phyloP scores from a whole-genome alignment of 2,888 invertebrate species.

The Tetranychus piercei region DNA sequence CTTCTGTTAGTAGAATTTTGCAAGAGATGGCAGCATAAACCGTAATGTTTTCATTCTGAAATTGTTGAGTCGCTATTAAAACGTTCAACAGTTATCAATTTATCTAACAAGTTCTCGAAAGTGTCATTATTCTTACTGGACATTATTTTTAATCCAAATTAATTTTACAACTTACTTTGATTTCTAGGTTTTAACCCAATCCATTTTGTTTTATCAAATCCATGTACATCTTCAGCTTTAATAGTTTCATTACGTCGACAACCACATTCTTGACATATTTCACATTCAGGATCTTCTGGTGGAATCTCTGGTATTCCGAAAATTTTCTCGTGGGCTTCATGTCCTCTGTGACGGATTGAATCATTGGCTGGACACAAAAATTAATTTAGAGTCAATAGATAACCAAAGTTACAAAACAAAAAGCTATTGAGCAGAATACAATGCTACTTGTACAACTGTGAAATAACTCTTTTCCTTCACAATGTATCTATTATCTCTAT shows the following conservation, averaged over 20 bases:
- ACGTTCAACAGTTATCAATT: too few species aligned
- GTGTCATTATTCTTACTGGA: too few species aligned
- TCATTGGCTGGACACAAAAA: not conserved
- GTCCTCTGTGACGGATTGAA: not conserved
- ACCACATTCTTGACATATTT: conserved; percentile 2
- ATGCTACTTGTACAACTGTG: too few species aligned
- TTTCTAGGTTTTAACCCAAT: not conserved
- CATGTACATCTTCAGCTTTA: not conserved
- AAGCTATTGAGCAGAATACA: not conserved
- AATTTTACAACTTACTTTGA: not conserved
- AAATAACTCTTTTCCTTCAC: too few species aligned
- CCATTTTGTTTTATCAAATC: conserved; percentile 7
- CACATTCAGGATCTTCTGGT: conserved; percentile 8
- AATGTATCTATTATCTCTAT: too few species aligned
- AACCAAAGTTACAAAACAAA: not conserved
- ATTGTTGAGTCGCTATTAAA: too few species aligned
- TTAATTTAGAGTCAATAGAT: not conserved
- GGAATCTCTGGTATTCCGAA: conserved; percentile 10
- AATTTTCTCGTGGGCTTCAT: not conserved
- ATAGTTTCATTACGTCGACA: conserved; percentile 2
- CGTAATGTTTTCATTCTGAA: too few species aligned
- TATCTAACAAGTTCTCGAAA: too few species aligned
- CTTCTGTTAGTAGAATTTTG: too few species aligned
- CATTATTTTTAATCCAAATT: too few species aligned
- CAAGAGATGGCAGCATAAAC: too few species aligned